phyloP scores from a whole-genome alignment of 2,888 invertebrate genomes.

The Diarsia dahlii region DNA sequence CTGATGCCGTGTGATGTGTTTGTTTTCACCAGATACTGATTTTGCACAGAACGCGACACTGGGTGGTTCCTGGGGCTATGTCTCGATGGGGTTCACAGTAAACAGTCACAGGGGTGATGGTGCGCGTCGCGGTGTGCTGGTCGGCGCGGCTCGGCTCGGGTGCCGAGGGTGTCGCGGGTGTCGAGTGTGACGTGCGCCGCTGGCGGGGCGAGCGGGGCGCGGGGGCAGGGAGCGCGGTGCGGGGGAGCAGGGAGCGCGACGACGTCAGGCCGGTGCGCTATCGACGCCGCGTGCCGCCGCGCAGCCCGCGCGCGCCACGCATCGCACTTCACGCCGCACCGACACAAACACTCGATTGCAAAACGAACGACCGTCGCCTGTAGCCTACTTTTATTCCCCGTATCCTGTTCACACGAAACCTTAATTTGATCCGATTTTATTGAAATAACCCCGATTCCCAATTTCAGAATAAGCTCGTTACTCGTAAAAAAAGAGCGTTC shows the following conservation, averaged over 20 bases:
- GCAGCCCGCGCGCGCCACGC: conserved; percentile 75
- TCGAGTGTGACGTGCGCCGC: conserved; percentile 79
- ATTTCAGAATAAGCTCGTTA: conserved; percentile 65
- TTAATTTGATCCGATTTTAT: conserved; percentile 76
- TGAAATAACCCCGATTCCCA: conserved; percentile 71
- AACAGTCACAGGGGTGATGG: conserved; percentile 75
- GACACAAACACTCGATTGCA: conserved; percentile 84
- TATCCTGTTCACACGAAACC: conserved; percentile 77
- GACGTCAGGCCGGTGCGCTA: conserved; percentile 71
- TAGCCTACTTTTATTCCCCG: conserved; percentile 78
- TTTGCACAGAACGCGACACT: conserved; percentile 71
- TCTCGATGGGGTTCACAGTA: conserved; percentile 69
- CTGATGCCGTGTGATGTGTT: conserved; percentile 86
- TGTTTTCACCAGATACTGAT: conserved; percentile 85
- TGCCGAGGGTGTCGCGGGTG: conserved; percentile 73
- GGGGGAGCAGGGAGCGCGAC: conserved; percentile 69
- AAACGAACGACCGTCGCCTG: conserved; percentile 76
- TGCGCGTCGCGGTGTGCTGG: conserved; percentile 73
- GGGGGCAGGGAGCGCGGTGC: conserved; percentile 54
- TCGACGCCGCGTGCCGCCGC: conserved; percentile 76
- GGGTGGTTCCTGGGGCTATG: conserved; percentile 61
- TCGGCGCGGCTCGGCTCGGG: conserved; percentile 68
- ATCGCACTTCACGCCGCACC: conserved; percentile 79
- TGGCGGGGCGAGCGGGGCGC: conserved; percentile 66
- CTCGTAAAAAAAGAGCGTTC: conserved; percentile 66